Conservation (phyloP, 2,888 invertebrate species). For the Lamellibrachia satsuma region DNA sequence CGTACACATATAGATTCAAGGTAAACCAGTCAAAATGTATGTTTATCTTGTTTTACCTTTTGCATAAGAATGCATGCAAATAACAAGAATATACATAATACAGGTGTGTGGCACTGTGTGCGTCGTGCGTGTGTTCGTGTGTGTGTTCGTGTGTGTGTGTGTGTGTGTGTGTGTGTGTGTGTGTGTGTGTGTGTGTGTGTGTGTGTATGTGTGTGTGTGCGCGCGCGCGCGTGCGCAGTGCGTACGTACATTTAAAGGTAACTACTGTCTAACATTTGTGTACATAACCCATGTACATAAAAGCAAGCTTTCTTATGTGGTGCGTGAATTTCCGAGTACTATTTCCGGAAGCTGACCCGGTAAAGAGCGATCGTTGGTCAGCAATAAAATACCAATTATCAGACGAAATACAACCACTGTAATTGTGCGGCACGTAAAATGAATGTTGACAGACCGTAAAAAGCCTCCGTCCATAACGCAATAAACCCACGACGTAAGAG, state of each 20-base stretch:
- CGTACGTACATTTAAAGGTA: too few relatives aligned
- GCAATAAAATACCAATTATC: neutral
- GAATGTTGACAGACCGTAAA: neutral
- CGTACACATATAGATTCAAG: neutral
- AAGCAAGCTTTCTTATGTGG: too few relatives aligned
- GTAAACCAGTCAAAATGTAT: neutral
- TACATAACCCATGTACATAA: too few relatives aligned
- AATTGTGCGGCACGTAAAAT: neutral
- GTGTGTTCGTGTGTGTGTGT: too few relatives aligned
- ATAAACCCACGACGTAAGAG: neutral
- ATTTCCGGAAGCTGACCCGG: neutral
- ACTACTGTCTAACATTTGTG: too few relatives aligned
- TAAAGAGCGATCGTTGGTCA: neutral
- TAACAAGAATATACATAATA: neutral
- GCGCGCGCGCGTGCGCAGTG: neutral
- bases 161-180: too few relatives aligned
- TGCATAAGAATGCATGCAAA: neutral
- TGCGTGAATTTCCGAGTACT: neutral
- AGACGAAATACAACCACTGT: neutral
- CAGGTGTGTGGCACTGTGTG: too few relatives aligned
- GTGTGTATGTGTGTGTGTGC: neutral
- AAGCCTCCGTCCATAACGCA: neutral
- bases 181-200: too few relatives aligned
- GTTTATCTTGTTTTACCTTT: neutral
- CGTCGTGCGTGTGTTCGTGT: too few relatives aligned